Conservation (phyloP, 2,113 vertebrate species). For the Condylura cristata region DNA sequence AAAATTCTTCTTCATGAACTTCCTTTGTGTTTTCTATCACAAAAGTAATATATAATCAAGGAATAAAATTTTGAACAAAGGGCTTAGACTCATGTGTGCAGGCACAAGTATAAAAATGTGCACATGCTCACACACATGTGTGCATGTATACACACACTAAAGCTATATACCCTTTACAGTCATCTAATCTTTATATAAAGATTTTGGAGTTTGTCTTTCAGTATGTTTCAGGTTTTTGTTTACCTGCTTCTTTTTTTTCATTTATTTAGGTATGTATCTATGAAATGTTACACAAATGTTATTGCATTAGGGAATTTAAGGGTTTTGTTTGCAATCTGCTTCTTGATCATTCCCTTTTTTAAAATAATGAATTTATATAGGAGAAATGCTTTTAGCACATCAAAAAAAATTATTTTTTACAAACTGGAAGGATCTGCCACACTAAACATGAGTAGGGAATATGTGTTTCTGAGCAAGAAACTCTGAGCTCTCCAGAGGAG, state of each 20-base stretch:
- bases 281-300: not conserved
- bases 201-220: not conserved
- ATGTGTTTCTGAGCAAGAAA: not conserved
- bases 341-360: not conserved
- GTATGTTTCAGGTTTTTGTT: not conserved
- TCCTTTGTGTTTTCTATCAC: not conserved
- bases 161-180: not conserved
- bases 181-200: not conserved
- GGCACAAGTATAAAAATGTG: not conserved
- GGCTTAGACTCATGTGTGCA: not conserved
- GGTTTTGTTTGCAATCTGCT: not conserved
- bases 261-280: not conserved
- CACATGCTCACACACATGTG: not conserved
- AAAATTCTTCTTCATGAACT: not conserved
- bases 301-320: not conserved
- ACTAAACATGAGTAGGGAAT: not conserved
- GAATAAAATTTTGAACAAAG: not conserved
- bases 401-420: not conserved
- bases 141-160: not conserved
- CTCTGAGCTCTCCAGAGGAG: not conserved
- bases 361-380: not conserved
- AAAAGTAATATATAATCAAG: not conserved
- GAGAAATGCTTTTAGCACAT: no score
- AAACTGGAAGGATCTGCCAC: not conserved
- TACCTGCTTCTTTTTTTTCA: not conserved